These are phyloP conservation scores for chimpanzee (Pan troglodytes) DNA, from an alignment of 2,113 vertebrate genomes.

Conservation along the genomic window DNA sequence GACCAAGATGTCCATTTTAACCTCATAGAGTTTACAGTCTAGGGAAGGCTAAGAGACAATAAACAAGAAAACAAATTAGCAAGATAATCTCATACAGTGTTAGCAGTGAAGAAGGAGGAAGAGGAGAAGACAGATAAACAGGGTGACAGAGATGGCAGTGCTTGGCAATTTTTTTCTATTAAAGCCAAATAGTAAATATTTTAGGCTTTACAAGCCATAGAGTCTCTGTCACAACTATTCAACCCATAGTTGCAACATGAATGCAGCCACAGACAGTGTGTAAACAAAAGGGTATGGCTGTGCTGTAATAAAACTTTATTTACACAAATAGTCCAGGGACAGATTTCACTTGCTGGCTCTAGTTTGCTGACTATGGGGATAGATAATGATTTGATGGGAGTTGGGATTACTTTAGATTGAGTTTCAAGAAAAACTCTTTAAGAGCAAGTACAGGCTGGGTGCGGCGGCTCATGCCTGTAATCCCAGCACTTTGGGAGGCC, in stretches of 20 bases:
- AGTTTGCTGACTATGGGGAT: no score
- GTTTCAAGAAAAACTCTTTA: no score
- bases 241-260: background rate
- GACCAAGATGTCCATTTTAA: background rate
- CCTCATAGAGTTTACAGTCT: background rate
- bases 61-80: background rate
- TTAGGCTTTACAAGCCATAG: background rate
- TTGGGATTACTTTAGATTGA: background rate
- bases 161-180: background rate
- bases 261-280: accelerated
- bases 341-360: background rate
- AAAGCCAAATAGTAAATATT: background rate
- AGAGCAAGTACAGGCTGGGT: background rate
- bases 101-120: background rate
- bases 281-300: background rate
- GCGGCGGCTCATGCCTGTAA: no score
- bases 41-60: background rate
- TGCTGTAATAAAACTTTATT: background rate
- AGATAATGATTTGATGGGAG: no score
- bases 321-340: background rate
- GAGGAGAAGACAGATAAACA: background rate
- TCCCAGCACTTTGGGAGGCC: no score
- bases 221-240: background rate
- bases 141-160: no score
- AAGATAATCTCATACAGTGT: background rate